These are phyloP conservation scores for Heterochromis multidens DNA, from an alignment of 2,113 vertebrate species.

Conservation along the genomic window DNA sequence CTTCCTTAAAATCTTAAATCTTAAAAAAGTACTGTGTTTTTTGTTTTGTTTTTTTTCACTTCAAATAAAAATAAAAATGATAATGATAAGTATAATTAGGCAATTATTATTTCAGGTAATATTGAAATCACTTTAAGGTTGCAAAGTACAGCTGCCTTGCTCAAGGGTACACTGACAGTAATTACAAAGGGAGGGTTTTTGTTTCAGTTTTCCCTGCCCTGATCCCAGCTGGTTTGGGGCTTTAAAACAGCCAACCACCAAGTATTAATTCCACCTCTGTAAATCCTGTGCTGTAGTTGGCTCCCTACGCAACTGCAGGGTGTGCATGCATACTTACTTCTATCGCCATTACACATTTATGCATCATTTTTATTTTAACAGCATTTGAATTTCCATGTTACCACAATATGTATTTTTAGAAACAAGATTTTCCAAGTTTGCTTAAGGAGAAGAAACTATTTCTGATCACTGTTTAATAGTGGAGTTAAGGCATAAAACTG, in stretches of 20 bases:
- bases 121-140: not conserved
- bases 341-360: not conserved
- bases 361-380: not conserved
- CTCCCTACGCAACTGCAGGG: not conserved
- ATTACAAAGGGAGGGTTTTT: not conserved
- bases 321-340: not conserved
- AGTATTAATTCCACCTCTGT: conserved; percentile 29
- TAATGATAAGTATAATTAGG: not conserved
- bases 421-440: not conserved
- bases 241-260: conserved; percentile 32
- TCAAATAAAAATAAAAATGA: not conserved
- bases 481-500: not conserved
- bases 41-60: not conserved
- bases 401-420: not conserved
- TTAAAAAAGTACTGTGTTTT: not conserved
- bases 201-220: conserved; percentile 12
- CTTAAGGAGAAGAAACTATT: not conserved
- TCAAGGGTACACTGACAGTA: conserved; percentile 24
- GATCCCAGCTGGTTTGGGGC: conserved; percentile 43
- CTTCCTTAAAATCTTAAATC: not conserved
- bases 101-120: conserved; percentile 12
- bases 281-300: not conserved
- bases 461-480: not conserved
- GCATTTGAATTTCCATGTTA: not conserved
- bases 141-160: conserved; percentile 33